phyloP scores from a whole-genome alignment of 2,888 invertebrate genomes.

The Torymus tubicola region DNA sequence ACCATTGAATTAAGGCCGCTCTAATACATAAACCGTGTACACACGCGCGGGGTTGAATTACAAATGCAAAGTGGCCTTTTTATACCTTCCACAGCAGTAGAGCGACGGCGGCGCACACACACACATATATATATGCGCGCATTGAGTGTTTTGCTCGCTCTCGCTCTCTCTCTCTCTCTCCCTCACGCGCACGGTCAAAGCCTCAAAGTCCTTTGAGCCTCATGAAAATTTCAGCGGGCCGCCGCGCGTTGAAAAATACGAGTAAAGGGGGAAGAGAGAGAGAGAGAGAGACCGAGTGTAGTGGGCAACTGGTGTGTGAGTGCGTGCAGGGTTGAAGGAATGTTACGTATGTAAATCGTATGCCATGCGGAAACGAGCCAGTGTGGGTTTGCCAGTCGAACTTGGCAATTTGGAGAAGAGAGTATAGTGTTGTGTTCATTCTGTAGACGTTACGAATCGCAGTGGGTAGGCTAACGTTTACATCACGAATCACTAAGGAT shows the following conservation, averaged over 20 bases:
- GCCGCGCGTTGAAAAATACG: background rate
- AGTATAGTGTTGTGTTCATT: too few relatives aligned
- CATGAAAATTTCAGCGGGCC: slow-evolving; percentile 48
- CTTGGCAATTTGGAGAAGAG: too few relatives aligned
- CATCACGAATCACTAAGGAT: too few relatives aligned
- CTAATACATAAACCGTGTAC: background rate
- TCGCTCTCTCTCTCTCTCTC: too few relatives aligned
- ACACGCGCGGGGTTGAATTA: background rate
- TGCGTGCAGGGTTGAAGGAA: too few relatives aligned
- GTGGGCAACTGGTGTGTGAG: too few relatives aligned
- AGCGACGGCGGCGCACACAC: background rate
- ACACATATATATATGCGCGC: background rate
- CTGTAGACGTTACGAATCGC: too few relatives aligned
- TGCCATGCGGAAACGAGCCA: too few relatives aligned
- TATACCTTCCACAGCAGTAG: slow-evolving; percentile 4
- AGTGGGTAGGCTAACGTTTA: too few relatives aligned
- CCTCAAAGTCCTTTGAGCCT: slow-evolving; percentile 40
- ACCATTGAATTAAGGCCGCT: slow-evolving; percentile 12
- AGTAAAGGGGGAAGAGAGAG: background rate
- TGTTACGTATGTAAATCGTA: too few relatives aligned
- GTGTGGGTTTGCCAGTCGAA: too few relatives aligned
- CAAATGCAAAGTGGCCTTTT: slow-evolving; percentile 43
- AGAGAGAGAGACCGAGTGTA: background rate
- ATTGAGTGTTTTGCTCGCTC: slow-evolving; percentile 40
- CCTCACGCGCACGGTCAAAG: slow-evolving; percentile 24